Evolutionary conservation across 1,140 invertebrate genomes (phyloP), one percentile per base, ranked within the genome.

Genomic region (Geopemphigus sp.): DNA sequence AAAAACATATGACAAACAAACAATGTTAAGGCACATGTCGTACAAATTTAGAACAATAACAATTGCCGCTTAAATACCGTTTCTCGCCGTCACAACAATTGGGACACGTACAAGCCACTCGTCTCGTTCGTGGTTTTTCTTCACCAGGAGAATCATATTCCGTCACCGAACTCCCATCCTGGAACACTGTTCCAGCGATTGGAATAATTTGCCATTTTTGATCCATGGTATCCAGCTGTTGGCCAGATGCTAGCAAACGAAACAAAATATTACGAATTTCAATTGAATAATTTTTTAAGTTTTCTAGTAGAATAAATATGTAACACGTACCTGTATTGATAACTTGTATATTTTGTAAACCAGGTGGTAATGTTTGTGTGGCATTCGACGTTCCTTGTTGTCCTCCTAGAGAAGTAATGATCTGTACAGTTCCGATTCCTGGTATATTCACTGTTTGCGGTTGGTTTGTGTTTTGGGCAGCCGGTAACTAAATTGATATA

Each of bases 31-130:
- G 8, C 32, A 39, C 32, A 8, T 39, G 32, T 39, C 8, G 32
- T 39, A 4, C 3, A 39, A 8, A n/a, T 66, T 45, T 0, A 54
- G 47, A 32, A 54, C n/a, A 45, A n/a, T 59, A 57, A 57, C n/a
- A 47, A n/a, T 50, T 29, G 10, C n/a, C n/a, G n/a, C 61, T 17
- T 47, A 84, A 84, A 84, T 84, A 90, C 89, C 91, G 91, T 84
- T 96, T 94, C 2, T 93, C 93, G 87, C 91, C 92, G 84, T 96
- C 94, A 1, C 93, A 92, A 85, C 97, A 98, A 86, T 98, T 98
- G 0, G 97, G 97, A 87, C 97, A 98, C 0, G 95, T 97, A 85
- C 97, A 98, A 12, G 96, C 96, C 2, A 98, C 94, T 54, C 97
- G 86, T 80, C 95, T 86, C 10, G 92, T 84, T 26, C 92, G 85